These are phyloP conservation scores for Aradus depressus DNA, from an alignment of 2,888 invertebrate genomes.

Conservation along the genomic window DNA sequence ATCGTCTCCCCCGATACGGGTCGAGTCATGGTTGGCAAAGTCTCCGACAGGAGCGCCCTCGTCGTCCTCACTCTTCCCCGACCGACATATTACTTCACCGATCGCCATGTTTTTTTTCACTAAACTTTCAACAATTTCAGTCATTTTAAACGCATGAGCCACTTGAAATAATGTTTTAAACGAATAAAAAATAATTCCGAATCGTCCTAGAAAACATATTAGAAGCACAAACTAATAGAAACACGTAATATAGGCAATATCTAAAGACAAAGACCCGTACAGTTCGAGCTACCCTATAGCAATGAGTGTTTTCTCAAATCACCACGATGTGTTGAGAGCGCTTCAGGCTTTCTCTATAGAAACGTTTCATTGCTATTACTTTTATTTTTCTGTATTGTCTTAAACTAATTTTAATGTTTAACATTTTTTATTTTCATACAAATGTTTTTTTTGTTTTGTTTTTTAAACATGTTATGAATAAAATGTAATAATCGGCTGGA, in stretches of 20 bases:
- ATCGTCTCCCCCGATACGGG: too few relatives aligned
- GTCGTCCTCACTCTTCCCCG: conserved; percentile 18
- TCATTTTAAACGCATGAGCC: conserved; percentile 29
- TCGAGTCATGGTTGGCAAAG: conserved; percentile 22
- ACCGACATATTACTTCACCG: conserved; percentile 30
- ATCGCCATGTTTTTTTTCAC: conserved; percentile 27
- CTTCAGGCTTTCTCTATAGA: conserved; percentile 14
- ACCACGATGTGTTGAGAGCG: conserved; percentile 11
- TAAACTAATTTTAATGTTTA: too few relatives aligned
- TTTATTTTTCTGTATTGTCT: too few relatives aligned
- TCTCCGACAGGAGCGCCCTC: conserved; percentile 21
- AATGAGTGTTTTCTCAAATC: conserved; percentile 14
- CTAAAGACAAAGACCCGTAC: too few relatives aligned
- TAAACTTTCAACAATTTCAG: conserved; percentile 34
- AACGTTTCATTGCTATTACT: too few relatives aligned
- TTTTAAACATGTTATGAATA: too few relatives aligned
- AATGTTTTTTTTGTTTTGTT: too few relatives aligned
- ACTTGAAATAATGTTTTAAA: conserved; percentile 2
- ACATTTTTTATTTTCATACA: too few relatives aligned
- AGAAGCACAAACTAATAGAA: too few relatives aligned
- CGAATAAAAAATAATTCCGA: conserved; percentile 1
- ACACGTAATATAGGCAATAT: too few relatives aligned
- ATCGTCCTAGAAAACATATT: too few relatives aligned
- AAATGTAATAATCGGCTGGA: too few relatives aligned
- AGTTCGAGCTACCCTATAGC: conserved; percentile 3